Base-by-base conservation (phyloP, 2,888 invertebrate species). In the Ptychoptera contaminata region DNA sequence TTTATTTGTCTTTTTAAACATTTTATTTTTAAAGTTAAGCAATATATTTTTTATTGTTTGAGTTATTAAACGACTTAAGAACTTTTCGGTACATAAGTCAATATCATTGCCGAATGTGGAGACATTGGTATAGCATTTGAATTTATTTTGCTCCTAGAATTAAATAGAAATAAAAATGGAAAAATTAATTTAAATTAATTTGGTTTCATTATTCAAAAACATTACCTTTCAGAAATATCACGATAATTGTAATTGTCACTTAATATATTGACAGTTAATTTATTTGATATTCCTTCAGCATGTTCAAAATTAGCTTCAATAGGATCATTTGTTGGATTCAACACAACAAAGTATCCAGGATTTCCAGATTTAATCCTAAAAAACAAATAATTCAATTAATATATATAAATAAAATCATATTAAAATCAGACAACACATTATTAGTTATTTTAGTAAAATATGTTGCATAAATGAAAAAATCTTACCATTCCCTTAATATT, bases 321-420 rank as follows among this genome's bases (percentile, higher is more conserved):
- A 4, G 58, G 58, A 30, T 62, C 57, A 9, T 61, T 60, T 1
- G 69, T 67, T 12, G 81, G 76, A 66, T 87, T 86, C 55, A 76
- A 74, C 41, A 79, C 74, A 16, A 82, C 78, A 53, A 82, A 67
- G 64, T 76, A 82, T 15, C 85, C 85, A 1, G 82, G 82, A 65
- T 77, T 81, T 1, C 82, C 83, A 14, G 74, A 63, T 61, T 79
- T 79, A 59, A 79, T 72, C 64, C 86, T 85, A 59, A 44, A 52
- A 56, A 52, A 23, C 43, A 3, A 47, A 47, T 29, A 12, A 44
- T 23, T 12, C 23, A 23, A 23, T 23, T 5, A 23, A 23, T 5
- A 23, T 23, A n/a, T n/a, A n/a, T 15, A 10, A 41, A 9, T 23
- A n/a, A 42, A 36, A n/a, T 8, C 12, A 8, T 6, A 23, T 36